Evolutionary conservation across 2,888 invertebrate genomes (phyloP).

Genomic region (Diloba caeruleocephala): DNA sequence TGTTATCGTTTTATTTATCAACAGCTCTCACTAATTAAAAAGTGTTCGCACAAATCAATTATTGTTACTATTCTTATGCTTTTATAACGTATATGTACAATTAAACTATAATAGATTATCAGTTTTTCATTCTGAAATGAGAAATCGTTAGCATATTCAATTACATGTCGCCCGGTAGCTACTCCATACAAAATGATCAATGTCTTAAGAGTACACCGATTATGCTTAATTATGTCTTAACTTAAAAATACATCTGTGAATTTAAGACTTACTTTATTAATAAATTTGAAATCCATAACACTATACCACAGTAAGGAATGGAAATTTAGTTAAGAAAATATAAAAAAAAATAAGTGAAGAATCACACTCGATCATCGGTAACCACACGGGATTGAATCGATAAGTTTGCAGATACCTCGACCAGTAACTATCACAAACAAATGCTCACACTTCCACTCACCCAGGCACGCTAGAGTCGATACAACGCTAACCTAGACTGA

Average conservation of each 20-base stretch:
- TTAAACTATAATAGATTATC: slow-evolving; percentile 87
- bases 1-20: background rate
- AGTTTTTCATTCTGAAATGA: slow-evolving; percentile 83
- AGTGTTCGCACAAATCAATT: slow-evolving; percentile 51
- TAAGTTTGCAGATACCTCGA: slow-evolving; percentile 67
- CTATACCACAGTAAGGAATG: slow-evolving; percentile 88
- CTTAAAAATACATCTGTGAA: slow-evolving; percentile 84
- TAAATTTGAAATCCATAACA: slow-evolving; percentile 83
- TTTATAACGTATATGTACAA: slow-evolving; percentile 88
- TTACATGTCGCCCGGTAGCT: slow-evolving; percentile 73
- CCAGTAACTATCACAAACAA: slow-evolving; percentile 69
- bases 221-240: slow-evolving; percentile 84
- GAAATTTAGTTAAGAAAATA: slow-evolving; percentile 80
- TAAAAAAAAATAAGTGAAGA: slow-evolving; percentile 69
- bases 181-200: slow-evolving; percentile 75
- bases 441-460: slow-evolving; percentile 66
- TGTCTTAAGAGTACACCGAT: slow-evolving; percentile 81
- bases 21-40: background rate
- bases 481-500: slow-evolving; percentile 81
- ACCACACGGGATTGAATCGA: slow-evolving; percentile 60
- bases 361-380: slow-evolving; percentile 73
- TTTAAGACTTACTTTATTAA: slow-evolving; percentile 75
- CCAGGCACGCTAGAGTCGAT: slow-evolving; percentile 70
- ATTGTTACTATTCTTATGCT: slow-evolving; percentile 87
- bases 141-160: slow-evolving; percentile 83